Base-by-base conservation (phyloP, 2,888 invertebrate genomes). In the Dryocosmus kuriphilus region DNA sequence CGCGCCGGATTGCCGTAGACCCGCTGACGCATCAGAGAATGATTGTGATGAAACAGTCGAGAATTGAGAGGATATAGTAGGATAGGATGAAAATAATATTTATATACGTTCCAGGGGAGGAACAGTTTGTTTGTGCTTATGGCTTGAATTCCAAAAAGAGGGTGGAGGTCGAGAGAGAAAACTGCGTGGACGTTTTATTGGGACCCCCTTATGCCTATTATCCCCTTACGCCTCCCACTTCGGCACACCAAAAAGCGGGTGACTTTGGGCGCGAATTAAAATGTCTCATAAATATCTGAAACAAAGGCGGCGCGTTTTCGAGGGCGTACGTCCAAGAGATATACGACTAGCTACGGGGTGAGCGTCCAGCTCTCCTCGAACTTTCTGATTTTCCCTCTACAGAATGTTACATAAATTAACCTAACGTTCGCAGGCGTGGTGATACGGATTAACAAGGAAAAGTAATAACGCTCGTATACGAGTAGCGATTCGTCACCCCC, bases 241-340 rank as follows among this genome's bases (percentile, higher is more conserved):
- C 83, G 86, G 84, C 84, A 84, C 79, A 84, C 85, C 78, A 83
- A 78, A 78, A 83, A 85, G 86, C 84, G 88, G 86, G 87, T 88
- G 89, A 89, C 89, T 89, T 85, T 87, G 89, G 85, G 89, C 89
- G 90, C 90, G 90, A 91, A 91, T 91, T 91, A 91, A 91, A 91
- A 90, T 91, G 91, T 89, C 91, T 91, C 91, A 91, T 91, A 91
- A 91, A 91, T 91, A 91, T 91, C 91, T 89, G 90, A 91, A 91
- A 91, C 91, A 91, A 91, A 91, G 91, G 90, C 91, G 87, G 88
- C 81, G 85, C 89, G 90, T 88, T 90, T 89, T 89, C 87, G 88
- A 89, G 90, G 91, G 89, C 89, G 90, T 89, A 89, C 90, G 87
- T 87, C 85, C 84, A 87, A 88, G 88, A 91, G 91, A 91, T 91